Base-by-base conservation (phyloP, 2,888 invertebrate genomes). In the Drosophila setosimentum region DNA sequence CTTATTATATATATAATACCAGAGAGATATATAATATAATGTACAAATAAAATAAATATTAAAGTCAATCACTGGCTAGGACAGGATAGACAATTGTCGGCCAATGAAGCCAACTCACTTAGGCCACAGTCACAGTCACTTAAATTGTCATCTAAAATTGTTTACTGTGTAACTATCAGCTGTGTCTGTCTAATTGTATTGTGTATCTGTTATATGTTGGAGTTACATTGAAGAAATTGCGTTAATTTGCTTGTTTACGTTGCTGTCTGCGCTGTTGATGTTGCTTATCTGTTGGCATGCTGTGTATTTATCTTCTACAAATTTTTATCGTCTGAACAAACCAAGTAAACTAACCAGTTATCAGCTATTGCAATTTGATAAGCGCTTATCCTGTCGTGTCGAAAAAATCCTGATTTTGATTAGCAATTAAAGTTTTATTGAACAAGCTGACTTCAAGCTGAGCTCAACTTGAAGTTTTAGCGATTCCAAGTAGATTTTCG, bases 161-260 rank as follows among this genome's bases (percentile, higher is more conserved):
- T 57, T 50, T 42, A 45, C 30, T 24, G 57, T 57, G 57, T 42
- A 64, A 58, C 66, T 62, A 60, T 64, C 62, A 72, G 53, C 27
- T 73, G 57, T 42, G 62, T 10, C 54, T 67, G 64, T 68, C 80
- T 80, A 85, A 83, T 88, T 78, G 83, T 83, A 57, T 29, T 68
- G 40, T 57, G 68, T 68, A 42, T 68, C 67, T 67, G 29, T 35
- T 55, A 62, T 62, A 49, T 63, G 29, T 32, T 48, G 45, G 10
- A 32, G 67, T 42, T 67, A 62, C 71, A 70, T 69, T 74, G 60
- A 68, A 76, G 73, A 73, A 87, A 87, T 82, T 73, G 87, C 80
- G 80, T 84, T 85, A 89, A 85, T 85, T 84, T 72, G 85, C 87
- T 84, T 87, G 89, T 85, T 85, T 87, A 89, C 67, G 73, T 80